Percentiles rank a stretch among this genome's conserved stretches.
Conservation (phyloP, 2,113 vertebrate species). For the Macrotis lagotis region DNA sequence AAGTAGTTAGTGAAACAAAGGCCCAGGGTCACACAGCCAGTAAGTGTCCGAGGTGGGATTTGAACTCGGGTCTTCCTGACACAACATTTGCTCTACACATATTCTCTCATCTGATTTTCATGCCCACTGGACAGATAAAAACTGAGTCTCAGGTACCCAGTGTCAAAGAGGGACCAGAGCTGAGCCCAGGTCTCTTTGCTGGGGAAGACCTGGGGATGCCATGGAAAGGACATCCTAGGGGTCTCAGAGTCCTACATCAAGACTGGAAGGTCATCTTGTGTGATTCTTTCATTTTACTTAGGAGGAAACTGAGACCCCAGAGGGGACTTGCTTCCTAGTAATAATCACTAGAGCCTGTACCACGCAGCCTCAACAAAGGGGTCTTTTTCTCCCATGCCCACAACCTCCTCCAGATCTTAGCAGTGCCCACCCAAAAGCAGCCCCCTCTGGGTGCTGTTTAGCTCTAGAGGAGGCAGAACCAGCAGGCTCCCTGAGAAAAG, state of each 20-base stretch:
- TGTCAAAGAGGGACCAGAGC: background rate
- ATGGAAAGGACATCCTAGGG: background rate
- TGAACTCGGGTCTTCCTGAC: background rate
- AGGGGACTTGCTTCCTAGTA: background rate
- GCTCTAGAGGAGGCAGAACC: background rate
- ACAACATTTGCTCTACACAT: background rate
- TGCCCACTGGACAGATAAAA: background rate
- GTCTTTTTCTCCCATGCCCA: background rate
- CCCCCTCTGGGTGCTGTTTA: background rate
- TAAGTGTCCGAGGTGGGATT: background rate
- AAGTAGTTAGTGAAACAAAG: no score
- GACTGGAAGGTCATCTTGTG: background rate
- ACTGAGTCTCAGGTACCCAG: background rate
- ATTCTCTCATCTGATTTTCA: background rate
- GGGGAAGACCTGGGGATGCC: background rate
- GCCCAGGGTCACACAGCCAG: background rate
- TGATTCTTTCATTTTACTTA: no score
- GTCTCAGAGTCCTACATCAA: background rate
- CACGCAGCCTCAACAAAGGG: background rate
- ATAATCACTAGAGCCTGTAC: background rate
- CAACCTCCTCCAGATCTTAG: background rate
- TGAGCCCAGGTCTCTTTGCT: background rate
- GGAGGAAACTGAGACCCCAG: background rate
- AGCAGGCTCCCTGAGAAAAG: background rate
- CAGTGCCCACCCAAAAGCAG: background rate